Base-by-base conservation (phyloP, 2,888 invertebrate genomes). In the Galerucella calmariensis region DNA sequence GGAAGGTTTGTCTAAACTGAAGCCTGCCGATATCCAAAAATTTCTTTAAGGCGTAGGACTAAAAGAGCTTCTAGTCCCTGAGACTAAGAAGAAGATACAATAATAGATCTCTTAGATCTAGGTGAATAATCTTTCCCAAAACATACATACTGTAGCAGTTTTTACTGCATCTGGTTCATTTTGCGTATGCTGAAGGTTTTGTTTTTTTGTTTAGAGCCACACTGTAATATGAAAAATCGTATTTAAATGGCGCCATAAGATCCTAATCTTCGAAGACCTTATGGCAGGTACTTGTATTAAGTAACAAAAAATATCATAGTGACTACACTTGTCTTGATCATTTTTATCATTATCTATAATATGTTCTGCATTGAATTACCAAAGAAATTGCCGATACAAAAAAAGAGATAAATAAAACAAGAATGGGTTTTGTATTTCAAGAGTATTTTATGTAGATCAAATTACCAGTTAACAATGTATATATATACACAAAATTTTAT, bases 361-460 rank as follows among this genome's bases (percentile, higher is more conserved):
- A 44, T 16, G 8, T 27, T 48, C 41, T 8, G 59, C 44, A 41
- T 68, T 59, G 48, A 59, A 14, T 68, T 68, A 68, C 68, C 11
- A 58, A 68, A 68, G 61, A 69, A 46, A 20, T 14, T 14, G 61
- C 69, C 59, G 61, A 69, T 27, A 35, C 27, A 69, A 68, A 59
- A 68, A 68, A 41, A 35, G 3, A 35, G 8, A 41, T 41, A 8
- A 41, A 8, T 9, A 41, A 41, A n/a, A 46, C n/a, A 14, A 24
- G 12, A 14, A 24, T 8, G 46, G 27, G 69, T 69, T 61, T 69
- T 69, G 12, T 59, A 20, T 69, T 69, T 58, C 69, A 61, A n/a
- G 58, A 58, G n/a, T 14, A 67, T 14, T 51, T 41, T 58, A 56
- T 56, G 59, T 58, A 58, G 11, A 68, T 68, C 35, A 59, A 58